Percentiles rank a stretch among this genome's conserved stretches.
These are phyloP conservation scores for Heliocidaris erythrogramma DNA, from an alignment of 35 echinoderm and acorn worm genomes.

Conservation along the genomic window DNA sequence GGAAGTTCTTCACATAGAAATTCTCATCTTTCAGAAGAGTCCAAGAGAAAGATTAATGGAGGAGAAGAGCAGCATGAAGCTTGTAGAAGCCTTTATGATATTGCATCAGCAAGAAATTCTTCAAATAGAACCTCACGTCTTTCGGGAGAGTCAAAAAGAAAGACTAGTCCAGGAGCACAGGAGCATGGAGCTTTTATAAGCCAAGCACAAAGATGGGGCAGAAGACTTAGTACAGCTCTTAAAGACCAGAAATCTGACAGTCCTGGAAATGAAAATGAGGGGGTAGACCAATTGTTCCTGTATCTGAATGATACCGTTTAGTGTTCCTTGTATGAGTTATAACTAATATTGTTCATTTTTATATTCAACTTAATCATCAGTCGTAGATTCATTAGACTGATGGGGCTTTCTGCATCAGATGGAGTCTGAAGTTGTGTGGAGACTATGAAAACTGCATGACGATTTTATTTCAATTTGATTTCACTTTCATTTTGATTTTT, in stretches of 20 bases:
- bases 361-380: neutral
- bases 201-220: conserved; percentile 17
- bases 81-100: neutral
- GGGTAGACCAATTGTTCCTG: neutral
- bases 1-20: neutral
- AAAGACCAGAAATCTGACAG: neutral
- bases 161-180: too few species aligned
- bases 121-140: neutral
- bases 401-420: neutral
- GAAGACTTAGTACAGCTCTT: neutral
- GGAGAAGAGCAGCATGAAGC: neutral
- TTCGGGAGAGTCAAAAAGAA: too few species aligned
- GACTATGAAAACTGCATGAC: neutral
- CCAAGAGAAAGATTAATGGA: neutral
- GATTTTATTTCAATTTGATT: neutral
- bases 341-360: neutral
- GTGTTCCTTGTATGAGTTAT: neutral
- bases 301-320: neutral
- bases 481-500: neutral
- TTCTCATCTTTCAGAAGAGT: neutral
- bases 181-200: neutral
- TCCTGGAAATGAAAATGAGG: neutral
- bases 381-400: neutral
- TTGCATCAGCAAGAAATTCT: neutral
- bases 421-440: neutral